A percentile compares a stretch with the other conserved stretches of the same genome.
Evolutionary conservation across 2,113 vertebrate genomes (phyloP).

Genomic region (Alligator sinensis): DNA sequence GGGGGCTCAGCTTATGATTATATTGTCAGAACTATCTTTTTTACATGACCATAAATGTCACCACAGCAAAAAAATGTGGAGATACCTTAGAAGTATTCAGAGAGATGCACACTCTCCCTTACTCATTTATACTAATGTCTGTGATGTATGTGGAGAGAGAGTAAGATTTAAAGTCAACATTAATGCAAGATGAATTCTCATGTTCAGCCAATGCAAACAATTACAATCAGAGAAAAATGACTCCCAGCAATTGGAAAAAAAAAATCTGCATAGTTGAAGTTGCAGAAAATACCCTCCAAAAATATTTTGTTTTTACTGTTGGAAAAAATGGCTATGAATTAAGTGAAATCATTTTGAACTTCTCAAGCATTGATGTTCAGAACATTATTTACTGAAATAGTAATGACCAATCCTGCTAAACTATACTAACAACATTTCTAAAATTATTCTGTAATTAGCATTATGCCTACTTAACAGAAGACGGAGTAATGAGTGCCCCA

Average conservation of each 20-base stretch:
- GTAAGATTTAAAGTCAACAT: neutral
- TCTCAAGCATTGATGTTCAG: neutral
- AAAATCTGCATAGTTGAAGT: neutral
- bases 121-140: neutral
- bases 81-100: no score
- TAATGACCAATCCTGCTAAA: neutral
- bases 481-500: neutral
- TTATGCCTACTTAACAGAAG: neutral
- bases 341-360: neutral
- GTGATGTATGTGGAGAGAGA: neutral
- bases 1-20: neutral
- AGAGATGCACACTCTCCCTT: no score
- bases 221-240: neutral
- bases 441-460: neutral
- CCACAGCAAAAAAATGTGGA: no score
- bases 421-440: neutral
- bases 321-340: neutral
- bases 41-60: no score
- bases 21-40: neutral
- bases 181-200: neutral
- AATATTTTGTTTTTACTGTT: neutral
- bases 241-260: neutral
- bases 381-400: neutral
- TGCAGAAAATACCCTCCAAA: neutral
- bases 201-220: neutral